Evolutionary conservation across 2,797 vertebrate species (phyloP).

Genomic region (Eutrigla gurnardus): DNA sequence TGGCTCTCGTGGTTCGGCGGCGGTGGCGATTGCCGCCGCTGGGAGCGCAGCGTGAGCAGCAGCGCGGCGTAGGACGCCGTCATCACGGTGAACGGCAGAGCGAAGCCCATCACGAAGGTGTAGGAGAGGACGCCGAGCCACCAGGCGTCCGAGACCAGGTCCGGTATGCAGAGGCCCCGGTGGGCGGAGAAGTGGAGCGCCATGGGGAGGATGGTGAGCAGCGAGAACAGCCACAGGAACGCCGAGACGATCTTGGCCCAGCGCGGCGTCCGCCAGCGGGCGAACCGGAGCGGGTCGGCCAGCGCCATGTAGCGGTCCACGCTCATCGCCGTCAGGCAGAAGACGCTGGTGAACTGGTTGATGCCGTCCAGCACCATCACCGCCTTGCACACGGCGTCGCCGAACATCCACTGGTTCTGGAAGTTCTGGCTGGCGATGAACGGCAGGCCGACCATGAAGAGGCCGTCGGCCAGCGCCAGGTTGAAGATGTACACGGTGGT

Average conservation of each 20-base stretch:
- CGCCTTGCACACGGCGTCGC: constrained; percentile 77
- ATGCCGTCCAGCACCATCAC: constrained; percentile 86
- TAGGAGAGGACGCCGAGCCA: constrained; percentile 81
- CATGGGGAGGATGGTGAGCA: constrained; percentile 85
- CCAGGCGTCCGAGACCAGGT: constrained; percentile 64
- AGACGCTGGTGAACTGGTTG: constrained; percentile 88
- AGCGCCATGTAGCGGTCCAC: constrained; percentile 86
- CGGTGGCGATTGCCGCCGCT: neutral
- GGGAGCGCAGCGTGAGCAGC: constrained; percentile 70
- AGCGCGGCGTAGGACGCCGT: constrained; percentile 71
- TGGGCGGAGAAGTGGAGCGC: constrained; percentile 78
- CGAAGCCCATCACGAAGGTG: constrained; percentile 84
- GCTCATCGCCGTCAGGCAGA: constrained; percentile 85
- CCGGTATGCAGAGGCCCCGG: constrained; percentile 72
- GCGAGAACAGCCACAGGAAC: constrained; percentile 81
- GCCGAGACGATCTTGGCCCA: constrained; percentile 77
- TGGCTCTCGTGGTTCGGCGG: constrained; percentile 47
- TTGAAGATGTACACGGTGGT: constrained; percentile 86
- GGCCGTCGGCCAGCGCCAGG: constrained; percentile 84
- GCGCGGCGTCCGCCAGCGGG: constrained; percentile 77
- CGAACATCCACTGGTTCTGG: constrained; percentile 81
- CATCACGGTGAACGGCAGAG: constrained; percentile 81
- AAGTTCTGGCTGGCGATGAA: constrained; percentile 85
- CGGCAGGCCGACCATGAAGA: constrained; percentile 86
- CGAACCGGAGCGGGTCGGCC: constrained; percentile 74